Conservation (phyloP, 53 echinoderm and acorn worm species). For the Hippasteria phrygiana region DNA sequence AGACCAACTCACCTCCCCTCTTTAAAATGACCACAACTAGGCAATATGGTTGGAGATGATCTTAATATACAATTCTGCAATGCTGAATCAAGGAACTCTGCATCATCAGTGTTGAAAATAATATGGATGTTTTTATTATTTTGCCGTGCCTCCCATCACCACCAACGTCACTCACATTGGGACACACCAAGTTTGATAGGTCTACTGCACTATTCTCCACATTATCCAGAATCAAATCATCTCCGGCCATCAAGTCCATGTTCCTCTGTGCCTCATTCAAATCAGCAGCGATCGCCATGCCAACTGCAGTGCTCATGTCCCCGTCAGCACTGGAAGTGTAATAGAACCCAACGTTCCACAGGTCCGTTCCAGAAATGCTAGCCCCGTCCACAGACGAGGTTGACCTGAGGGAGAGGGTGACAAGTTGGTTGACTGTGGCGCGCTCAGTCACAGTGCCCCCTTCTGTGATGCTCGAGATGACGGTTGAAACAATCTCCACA, state of each 20-base stretch:
- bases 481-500: constrained; percentile 61
- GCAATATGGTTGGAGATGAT: no score
- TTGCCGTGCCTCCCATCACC: neutral
- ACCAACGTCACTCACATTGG: constrained; percentile 20
- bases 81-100: no score
- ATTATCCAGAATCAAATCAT: constrained; percentile 31
- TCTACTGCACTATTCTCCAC: neutral
- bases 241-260: constrained; percentile 18
- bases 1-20: no score
- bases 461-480: neutral
- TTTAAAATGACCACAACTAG: no score
- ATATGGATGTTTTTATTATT: neutral
- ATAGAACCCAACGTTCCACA: constrained; percentile 61
- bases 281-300: neutral
- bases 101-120: neutral
- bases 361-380: constrained; percentile 55
- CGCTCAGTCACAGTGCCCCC: constrained; percentile 67
- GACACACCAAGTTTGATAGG: constrained; percentile 54
- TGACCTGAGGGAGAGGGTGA: constrained; percentile 44
- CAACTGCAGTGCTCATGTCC: neutral
- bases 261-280: constrained; percentile 4
- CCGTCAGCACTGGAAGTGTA: constrained; percentile 25
- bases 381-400: constrained; percentile 48
- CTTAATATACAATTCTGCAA: no score
- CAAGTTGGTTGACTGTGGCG: neutral